Evolutionary conservation across 2,797 vertebrate species (phyloP), one percentile per base, ranked within the genome.

Genomic region (Xerus rutilus): DNA sequence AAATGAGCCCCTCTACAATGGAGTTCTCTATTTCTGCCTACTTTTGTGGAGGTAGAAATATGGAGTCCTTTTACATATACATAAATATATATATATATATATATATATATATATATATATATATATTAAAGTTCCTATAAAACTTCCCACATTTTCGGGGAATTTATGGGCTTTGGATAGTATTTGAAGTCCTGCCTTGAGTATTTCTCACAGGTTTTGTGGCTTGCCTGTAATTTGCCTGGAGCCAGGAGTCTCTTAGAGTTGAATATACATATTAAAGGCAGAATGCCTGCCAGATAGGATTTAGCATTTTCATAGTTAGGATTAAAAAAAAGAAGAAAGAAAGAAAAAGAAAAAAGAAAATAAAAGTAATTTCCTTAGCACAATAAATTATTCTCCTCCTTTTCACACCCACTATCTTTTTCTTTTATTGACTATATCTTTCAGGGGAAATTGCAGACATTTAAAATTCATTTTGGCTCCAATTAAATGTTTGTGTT

Each of bases 341-440:
- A 47, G 47, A 47, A 47, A 47, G 10, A 47, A 47, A 47, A 47
- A 39, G 45, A 78, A 54, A 67, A 85, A 62, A 65, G 45, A 78
- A 78, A 85, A 95, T 89, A 89, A 72, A 95, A 92, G 89, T 69
- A 87, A 96, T 97, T 97, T 97, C 84, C 93, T 95, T 87, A 96
- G 81, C 90, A 96, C 84, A 96, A 93, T 95, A 97, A 95, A 95
- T 87, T 93, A 88, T 93, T 93, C 65, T 95, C 13, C 81, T 95
- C 78, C 78, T 92, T 94, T 95, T 82, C 87, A 90, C 65, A 97
- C 79, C 57, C 43, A 0, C 91, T 78, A 93, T 96, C 86, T 96
- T 96, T 96, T 96, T 89, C 91, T 95, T 96, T 97, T 95, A 97
- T 96, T 97, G 93, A 96, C 96, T 97, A 3, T 72, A 96, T 96